phyloP scores from a whole-genome alignment of 2,113 vertebrate genomes.

The Theristicus caerulescens region DNA sequence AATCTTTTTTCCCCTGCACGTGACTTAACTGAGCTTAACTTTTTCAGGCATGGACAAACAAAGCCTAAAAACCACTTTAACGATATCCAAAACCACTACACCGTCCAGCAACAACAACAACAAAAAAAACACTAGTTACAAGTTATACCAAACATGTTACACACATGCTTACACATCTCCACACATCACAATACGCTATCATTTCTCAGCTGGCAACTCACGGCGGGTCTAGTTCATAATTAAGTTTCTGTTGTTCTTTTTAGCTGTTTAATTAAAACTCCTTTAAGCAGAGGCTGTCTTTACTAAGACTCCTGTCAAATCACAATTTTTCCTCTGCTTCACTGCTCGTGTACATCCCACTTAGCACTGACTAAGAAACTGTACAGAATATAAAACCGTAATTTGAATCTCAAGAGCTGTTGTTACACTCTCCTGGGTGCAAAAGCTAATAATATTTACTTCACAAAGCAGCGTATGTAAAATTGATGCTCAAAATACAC shows the following conservation, averaged over 20 bases:
- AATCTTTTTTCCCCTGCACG: background rate
- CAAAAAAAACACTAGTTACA: background rate
- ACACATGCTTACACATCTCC: background rate
- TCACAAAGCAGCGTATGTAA: background rate
- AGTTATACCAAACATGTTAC: background rate
- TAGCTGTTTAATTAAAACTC: conserved; percentile 52
- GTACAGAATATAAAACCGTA: background rate
- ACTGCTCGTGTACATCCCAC: background rate
- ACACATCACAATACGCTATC: background rate
- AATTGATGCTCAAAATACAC: background rate
- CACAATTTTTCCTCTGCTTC: background rate
- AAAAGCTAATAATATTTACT: conserved; percentile 26
- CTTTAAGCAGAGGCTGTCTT: background rate
- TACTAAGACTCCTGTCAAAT: conserved; percentile 4
- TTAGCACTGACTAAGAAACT: background rate
- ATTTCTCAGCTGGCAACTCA: conserved; percentile 15
- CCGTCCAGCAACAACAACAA: background rate
- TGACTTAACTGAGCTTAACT: conserved; percentile 19
- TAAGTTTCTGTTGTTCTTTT: conserved; percentile 41
- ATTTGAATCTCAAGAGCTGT: background rate
- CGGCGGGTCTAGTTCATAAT: background rate
- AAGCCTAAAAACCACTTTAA: conserved; percentile 31
- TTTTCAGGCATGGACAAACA: conserved; percentile 35
- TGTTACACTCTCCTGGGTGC: background rate
- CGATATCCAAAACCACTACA: conserved; percentile 21